phyloP scores from a whole-genome alignment of 2,888 invertebrate species.

The Glyphotaelius pellucidus region DNA sequence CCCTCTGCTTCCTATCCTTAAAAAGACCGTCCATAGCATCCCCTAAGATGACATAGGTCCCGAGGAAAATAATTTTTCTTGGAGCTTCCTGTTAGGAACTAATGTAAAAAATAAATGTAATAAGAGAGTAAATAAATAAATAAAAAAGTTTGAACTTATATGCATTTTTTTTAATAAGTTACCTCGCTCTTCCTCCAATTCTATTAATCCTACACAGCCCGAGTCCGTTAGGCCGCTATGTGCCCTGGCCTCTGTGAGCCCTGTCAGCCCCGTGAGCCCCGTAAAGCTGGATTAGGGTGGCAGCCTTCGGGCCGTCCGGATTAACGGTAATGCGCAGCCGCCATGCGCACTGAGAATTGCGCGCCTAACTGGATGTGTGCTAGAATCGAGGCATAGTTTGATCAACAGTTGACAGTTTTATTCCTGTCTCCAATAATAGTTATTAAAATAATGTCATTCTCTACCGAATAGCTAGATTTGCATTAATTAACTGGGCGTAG shows the following conservation, averaged over 20 bases:
- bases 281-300: slow-evolving; percentile 43
- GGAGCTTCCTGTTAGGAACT: too few relatives aligned
- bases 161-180: not conserved
- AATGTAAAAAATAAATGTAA: too few relatives aligned
- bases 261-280: slow-evolving; percentile 44
- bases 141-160: not conserved
- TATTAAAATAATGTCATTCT: not conserved
- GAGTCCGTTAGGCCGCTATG: not conserved
- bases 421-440: not conserved
- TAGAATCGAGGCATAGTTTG: not conserved
- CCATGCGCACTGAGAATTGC: slow-evolving; percentile 21
- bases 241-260: not conserved
- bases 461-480: too few relatives aligned
- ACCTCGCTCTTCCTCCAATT: not conserved
- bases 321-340: slow-evolving; percentile 51
- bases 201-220: slow-evolving; percentile 9
- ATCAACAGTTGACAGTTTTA: not conserved
- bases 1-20: too few relatives aligned
- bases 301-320: slow-evolving; percentile 15
- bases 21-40: too few relatives aligned
- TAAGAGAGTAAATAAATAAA: not conserved
- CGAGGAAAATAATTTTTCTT: too few relatives aligned
- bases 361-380: not conserved
- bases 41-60: too few relatives aligned
- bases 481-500: too few relatives aligned